These are phyloP conservation scores for Prochilodus magdalenae DNA, from an alignment of 2,113 vertebrate genomes.

Conservation along the genomic window DNA sequence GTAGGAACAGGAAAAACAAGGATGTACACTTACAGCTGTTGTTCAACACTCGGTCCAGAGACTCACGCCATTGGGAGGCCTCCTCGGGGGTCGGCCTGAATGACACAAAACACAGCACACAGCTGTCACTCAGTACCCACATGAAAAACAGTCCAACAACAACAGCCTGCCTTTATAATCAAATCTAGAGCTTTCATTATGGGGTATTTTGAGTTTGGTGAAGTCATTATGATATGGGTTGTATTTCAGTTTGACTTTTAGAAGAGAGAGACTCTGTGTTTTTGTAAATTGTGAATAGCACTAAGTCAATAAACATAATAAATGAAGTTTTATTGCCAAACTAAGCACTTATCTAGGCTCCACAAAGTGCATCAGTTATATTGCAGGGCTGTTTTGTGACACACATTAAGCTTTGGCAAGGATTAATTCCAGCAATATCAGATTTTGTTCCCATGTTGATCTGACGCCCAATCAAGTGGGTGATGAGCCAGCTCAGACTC, in stretches of 20 bases:
- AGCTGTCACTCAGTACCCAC: conserved; percentile 3
- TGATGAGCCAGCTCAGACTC: background rate
- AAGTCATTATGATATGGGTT: background rate
- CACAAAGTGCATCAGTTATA: background rate
- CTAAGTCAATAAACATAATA: conserved; percentile 1
- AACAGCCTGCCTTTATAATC: background rate
- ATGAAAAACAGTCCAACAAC: background rate
- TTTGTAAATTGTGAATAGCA: background rate
- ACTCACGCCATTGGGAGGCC: conserved; percentile 88
- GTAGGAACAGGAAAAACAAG: background rate
- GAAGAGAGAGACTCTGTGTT: background rate
- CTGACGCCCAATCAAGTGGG: background rate
- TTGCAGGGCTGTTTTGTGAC: background rate
- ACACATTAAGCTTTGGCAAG: background rate
- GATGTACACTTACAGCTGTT: conserved; percentile 84
- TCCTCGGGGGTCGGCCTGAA: conserved; percentile 84
- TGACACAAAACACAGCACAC: conserved; percentile 20
- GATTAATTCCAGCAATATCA: background rate
- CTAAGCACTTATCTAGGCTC: background rate
- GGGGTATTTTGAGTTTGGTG: conserved; percentile 14
- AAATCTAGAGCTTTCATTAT: background rate
- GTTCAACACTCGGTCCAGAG: conserved; percentile 89
- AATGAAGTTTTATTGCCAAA: background rate
- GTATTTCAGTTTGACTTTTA: background rate
- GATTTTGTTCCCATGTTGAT: background rate